Percentiles rank a stretch among this genome's conserved stretches.
Conservation (phyloP, 92 coral and sea anemone species). For the Heteractis magnifica region DNA sequence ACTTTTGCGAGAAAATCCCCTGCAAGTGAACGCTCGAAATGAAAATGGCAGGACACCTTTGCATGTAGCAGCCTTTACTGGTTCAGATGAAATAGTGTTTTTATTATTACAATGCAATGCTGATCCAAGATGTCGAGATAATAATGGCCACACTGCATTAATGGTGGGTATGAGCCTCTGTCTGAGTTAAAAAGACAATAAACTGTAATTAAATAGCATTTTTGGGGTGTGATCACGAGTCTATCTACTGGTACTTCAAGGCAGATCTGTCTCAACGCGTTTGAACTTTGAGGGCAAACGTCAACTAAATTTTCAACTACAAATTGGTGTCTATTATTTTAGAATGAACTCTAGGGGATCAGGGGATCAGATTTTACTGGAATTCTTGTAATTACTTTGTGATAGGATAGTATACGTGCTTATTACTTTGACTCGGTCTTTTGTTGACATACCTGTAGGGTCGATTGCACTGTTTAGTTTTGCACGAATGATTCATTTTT, state of each 20-base stretch:
- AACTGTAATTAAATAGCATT: neutral
- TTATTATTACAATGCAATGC: slow-evolving; percentile 79
- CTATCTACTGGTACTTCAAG: neutral
- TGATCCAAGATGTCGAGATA: slow-evolving; percentile 82
- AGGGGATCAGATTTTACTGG: neutral
- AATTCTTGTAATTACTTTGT: neutral
- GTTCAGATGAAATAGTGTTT: slow-evolving; percentile 65
- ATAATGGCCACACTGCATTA: slow-evolving; percentile 79
- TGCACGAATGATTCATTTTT: neutral
- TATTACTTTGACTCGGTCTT: neutral
- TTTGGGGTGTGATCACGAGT: slow-evolving; percentile 23
- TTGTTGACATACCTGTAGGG: neutral
- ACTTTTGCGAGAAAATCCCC: slow-evolving; percentile 70
- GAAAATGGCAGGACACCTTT: slow-evolving; percentile 86
- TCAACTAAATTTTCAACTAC: neutral
- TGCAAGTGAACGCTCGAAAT: slow-evolving; percentile 74
- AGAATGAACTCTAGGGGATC: neutral
- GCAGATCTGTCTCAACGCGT: neutral
- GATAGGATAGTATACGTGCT: neutral
- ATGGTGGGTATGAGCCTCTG: slow-evolving; percentile 51
- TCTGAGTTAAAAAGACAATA: neutral
- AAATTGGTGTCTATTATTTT: neutral
- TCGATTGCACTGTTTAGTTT: neutral
- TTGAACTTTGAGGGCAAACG: neutral
- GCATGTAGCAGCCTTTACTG: slow-evolving; percentile 74